Percentiles rank a stretch among this genome's conserved stretches.
phyloP scores from a whole-genome alignment of 2,797 vertebrate genomes.

The Catamblyrhynchus diadema region DNA sequence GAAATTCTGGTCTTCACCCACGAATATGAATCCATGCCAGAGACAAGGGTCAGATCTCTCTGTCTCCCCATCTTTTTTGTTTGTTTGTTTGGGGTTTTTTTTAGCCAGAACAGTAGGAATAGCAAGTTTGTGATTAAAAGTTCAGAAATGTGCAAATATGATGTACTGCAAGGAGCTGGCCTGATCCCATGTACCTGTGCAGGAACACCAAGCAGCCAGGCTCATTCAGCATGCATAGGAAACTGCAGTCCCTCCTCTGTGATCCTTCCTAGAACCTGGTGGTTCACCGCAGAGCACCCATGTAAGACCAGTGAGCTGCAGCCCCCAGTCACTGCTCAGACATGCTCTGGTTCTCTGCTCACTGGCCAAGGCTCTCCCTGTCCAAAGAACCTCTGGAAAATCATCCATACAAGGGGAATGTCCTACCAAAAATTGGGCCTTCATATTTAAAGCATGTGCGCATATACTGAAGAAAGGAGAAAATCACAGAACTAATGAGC shows the following conservation, averaged over 20 bases:
- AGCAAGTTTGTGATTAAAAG: background rate
- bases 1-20: background rate
- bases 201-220: background rate
- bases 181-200: background rate
- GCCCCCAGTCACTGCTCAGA: background rate
- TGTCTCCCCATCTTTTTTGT: too few species aligned
- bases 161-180: background rate
- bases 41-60: background rate
- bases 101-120: background rate
- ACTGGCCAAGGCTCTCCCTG: background rate
- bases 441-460: background rate
- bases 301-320: background rate
- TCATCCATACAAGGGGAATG: background rate
- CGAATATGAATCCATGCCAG: background rate
- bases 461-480: background rate
- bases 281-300: background rate
- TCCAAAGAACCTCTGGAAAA: background rate
- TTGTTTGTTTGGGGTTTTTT: background rate
- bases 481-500: constrained; percentile 37
- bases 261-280: background rate
- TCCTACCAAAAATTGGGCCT: background rate
- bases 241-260: background rate
- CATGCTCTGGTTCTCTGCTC: background rate
- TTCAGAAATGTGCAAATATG: background rate
- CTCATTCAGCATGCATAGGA: background rate